Evolutionary conservation across 2,888 invertebrate genomes (phyloP).

Genomic region (Orchesella flavescens): DNA sequence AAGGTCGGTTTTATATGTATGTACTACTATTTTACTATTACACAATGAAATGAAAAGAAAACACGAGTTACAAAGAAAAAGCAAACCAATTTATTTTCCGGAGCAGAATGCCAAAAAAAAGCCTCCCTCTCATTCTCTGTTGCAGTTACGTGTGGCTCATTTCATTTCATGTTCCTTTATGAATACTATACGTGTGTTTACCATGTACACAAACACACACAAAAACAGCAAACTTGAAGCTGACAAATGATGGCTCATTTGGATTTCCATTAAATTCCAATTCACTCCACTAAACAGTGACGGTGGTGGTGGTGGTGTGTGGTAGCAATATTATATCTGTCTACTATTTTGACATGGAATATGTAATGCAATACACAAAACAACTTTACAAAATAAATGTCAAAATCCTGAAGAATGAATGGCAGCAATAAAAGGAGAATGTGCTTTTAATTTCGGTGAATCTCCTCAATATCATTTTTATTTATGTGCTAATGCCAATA

Average conservation of each 20-base stretch:
- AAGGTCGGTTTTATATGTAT: no score
- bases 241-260: conserved; percentile 30
- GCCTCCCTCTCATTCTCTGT: background rate
- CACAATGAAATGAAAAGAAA: background rate
- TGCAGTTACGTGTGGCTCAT: background rate
- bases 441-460: no score
- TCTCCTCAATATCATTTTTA: no score
- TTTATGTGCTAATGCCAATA: no score
- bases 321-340: no score
- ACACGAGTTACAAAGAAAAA: conserved; percentile 7
- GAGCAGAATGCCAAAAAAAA: background rate
- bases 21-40: no score
- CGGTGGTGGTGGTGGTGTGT: no score
- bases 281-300: background rate
- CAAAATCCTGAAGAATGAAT: no score
- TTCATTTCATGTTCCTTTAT: conserved; percentile 20
- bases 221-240: conserved; percentile 28
- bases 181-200: background rate
- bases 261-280: background rate
- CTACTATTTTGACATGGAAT: no score
- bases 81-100: conserved; percentile 33
- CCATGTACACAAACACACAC: conserved; percentile 3
- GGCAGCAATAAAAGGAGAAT: no score
- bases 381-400: no score
- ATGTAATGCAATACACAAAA: no score